These are phyloP conservation scores for Lepidurus couesii DNA, from an alignment of 1,140 invertebrate genomes.

Conservation along the genomic window DNA sequence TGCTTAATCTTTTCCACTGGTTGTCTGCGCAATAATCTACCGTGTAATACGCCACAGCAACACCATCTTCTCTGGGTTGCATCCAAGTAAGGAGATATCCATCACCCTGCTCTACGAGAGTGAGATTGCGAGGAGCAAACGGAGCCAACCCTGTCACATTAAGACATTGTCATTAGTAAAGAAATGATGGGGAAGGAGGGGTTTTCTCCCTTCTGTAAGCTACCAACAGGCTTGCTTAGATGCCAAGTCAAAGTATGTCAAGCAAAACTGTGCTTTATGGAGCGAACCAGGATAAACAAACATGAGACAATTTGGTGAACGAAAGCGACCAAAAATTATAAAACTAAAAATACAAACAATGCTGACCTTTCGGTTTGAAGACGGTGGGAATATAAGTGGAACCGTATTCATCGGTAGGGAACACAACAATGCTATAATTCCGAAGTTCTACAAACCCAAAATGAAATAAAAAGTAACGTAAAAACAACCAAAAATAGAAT, in stretches of 20 bases:
- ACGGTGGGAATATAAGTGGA: conserved; percentile 62
- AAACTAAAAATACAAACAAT: conserved; percentile 30
- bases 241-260: conserved; percentile 24
- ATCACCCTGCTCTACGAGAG: conserved; percentile 75
- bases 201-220: conserved; percentile 3
- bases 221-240: not conserved
- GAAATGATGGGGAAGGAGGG: not conserved
- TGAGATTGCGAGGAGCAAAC: conserved; percentile 76
- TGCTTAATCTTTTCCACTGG: conserved; percentile 77
- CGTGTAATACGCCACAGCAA: conserved; percentile 77
- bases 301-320: not conserved
- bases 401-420: conserved; percentile 70
- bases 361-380: conserved; percentile 62
- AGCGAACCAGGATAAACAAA: not conserved
- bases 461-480: conserved; percentile 33
- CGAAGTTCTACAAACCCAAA: conserved; percentile 61
- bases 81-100: conserved; percentile 84
- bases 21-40: conserved; percentile 84
- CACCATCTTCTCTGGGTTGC: conserved; percentile 60
- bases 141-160: conserved; percentile 73
- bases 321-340: not conserved
- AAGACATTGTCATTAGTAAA: conserved; percentile 19
- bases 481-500: conserved; percentile 31
- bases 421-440: conserved; percentile 69
- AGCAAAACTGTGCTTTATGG: conserved; percentile 9